phyloP scores from a whole-genome alignment of 2,113 vertebrate genomes.

The Eclectus roratus region DNA sequence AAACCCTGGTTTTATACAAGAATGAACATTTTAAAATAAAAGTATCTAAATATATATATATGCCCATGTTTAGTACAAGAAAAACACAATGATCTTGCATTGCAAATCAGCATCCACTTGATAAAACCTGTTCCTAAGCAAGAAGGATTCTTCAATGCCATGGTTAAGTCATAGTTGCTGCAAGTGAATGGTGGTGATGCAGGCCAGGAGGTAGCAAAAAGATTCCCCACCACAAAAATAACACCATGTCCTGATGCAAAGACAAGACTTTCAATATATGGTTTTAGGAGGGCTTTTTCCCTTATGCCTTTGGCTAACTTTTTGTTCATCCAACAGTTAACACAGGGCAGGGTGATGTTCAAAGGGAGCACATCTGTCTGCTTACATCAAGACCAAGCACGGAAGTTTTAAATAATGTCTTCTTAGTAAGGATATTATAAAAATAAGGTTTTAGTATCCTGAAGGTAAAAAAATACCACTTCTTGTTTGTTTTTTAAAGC shows the following conservation, averaged over 20 bases:
- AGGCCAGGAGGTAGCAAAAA: not conserved
- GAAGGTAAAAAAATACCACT: not conserved
- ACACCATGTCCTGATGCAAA: not conserved
- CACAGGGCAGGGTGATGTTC: not conserved
- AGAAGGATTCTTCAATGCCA: constrained; percentile 23
- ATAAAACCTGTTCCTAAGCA: not conserved
- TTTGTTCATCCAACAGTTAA: not conserved
- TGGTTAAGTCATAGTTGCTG: not conserved
- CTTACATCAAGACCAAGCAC: not conserved
- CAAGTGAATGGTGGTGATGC: not conserved
- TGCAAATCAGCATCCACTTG: not conserved
- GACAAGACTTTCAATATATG: not conserved
- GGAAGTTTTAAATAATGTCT: not conserved
- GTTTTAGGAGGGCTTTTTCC: not conserved
- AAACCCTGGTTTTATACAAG: not conserved
- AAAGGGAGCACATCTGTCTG: not conserved
- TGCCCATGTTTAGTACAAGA: not conserved
- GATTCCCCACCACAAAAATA: not conserved
- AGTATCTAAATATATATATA: constrained; percentile 16
- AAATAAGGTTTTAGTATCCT: not conserved
- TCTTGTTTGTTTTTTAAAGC: not conserved
- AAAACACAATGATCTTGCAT: not conserved
- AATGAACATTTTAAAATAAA: constrained; percentile 9
- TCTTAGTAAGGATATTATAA: not conserved
- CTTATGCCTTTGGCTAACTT: not conserved